phyloP scores from a whole-genome alignment of 2,113 vertebrate genomes.

The Ascaphus truei region DNA sequence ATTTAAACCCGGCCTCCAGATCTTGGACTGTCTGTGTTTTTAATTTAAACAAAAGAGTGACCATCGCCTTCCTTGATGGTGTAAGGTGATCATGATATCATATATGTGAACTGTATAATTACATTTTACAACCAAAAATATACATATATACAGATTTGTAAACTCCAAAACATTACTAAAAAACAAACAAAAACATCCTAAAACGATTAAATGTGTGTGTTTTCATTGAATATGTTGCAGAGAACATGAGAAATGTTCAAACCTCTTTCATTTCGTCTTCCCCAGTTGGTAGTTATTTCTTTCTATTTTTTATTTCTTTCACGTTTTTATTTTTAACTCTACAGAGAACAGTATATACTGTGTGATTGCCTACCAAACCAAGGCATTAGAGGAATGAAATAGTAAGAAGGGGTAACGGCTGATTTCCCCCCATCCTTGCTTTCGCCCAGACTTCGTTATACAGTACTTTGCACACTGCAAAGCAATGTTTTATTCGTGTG shows the following conservation, averaged over 20 bases:
- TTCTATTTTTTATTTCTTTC: no score
- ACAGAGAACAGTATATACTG: no score
- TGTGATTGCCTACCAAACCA: no score
- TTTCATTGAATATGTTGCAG: background rate
- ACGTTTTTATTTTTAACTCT: no score
- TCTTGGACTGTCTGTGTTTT: background rate
- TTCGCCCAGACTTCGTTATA: no score
- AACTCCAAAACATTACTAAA: slow-evolving; percentile 8
- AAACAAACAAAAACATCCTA: background rate
- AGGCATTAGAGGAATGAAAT: background rate
- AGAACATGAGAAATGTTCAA: slow-evolving; percentile 7
- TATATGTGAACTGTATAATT: slow-evolving; percentile 12
- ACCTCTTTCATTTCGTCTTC: background rate
- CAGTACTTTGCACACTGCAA: background rate
- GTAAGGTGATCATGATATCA: background rate
- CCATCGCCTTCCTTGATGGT: background rate
- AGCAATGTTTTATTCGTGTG: background rate
- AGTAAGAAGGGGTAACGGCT: background rate
- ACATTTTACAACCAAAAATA: slow-evolving; percentile 34
- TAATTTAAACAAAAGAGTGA: no score
- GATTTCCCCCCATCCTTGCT: no score
- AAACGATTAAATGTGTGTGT: background rate
- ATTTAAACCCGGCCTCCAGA: background rate
- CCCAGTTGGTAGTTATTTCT: background rate
- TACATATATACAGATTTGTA: slow-evolving; percentile 36